These are phyloP conservation scores for Cerastis rubricosa DNA, from an alignment of 2,888 invertebrate genomes.

Conservation along the genomic window DNA sequence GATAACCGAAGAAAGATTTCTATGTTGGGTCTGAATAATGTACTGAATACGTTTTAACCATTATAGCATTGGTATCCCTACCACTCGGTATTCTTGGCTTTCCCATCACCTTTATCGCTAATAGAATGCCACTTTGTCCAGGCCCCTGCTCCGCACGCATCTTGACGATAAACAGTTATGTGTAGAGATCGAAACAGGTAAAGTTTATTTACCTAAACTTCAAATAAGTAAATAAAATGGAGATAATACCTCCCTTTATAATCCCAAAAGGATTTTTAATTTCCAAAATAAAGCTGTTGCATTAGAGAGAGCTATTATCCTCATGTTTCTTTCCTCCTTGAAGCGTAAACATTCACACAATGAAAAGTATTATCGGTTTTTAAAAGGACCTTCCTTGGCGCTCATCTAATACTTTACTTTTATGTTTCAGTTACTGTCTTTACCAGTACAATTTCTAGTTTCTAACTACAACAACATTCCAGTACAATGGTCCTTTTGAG, in stretches of 20 bases:
- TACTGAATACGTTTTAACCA: too few species aligned
- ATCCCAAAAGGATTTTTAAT: neutral
- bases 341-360: neutral
- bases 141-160: too few species aligned
- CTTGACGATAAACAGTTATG: too few species aligned
- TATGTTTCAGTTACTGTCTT: conserved; percentile 1
- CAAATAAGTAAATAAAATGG: too few species aligned
- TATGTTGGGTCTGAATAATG: too few species aligned
- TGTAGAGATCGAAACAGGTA: too few species aligned
- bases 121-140: too few species aligned
- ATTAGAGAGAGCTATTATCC: neutral
- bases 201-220: too few species aligned
- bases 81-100: too few species aligned
- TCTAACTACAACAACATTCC: conserved; percentile 22
- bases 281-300: neutral
- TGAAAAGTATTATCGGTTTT: conserved; percentile 5
- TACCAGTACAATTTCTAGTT: conserved; percentile 4
- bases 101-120: too few species aligned
- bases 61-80: too few species aligned
- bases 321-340: neutral
- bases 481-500: conserved; percentile 16
- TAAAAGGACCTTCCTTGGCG: neutral
- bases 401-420: conserved; percentile 5
- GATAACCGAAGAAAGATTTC: too few species aligned
- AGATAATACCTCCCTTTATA: neutral